Percentiles rank a stretch among this genome's conserved stretches.
These are phyloP conservation scores for Isaurus tuberculatus DNA, from an alignment of 92 coral and sea anemone species.

Conservation along the genomic window DNA sequence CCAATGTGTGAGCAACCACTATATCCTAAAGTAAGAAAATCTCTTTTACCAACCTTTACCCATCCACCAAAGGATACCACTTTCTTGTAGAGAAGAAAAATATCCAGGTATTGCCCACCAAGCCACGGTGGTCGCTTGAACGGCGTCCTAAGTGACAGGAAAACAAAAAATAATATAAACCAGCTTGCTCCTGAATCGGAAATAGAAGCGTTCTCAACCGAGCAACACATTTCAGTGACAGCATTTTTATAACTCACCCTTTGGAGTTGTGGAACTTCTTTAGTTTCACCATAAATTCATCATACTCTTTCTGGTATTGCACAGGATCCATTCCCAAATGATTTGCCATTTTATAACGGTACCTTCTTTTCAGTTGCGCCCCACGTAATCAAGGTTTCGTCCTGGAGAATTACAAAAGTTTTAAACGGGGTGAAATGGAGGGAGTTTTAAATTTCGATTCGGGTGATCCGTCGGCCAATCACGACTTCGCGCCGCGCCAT, in stretches of 20 bases:
- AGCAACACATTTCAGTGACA: conserved; percentile 61
- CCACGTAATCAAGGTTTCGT: conserved; percentile 71
- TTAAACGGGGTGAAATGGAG: conserved; percentile 87
- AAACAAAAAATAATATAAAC: conserved; percentile 47
- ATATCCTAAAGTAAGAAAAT: conserved; percentile 34
- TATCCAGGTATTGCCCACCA: conserved; percentile 95
- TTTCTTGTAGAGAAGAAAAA: conserved; percentile 92
- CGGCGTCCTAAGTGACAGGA: conserved; percentile 89
- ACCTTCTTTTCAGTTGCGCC: conserved; percentile 70
- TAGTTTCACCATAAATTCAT: conserved; percentile 90
- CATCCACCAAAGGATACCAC: conserved; percentile 95
- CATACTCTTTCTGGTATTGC: conserved; percentile 90
- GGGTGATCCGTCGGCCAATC: conserved; percentile 87
- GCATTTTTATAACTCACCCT: conserved; percentile 74
- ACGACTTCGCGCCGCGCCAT: conserved; percentile 80
- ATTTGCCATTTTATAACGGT: conserved; percentile 84
- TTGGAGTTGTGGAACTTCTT: conserved; percentile 94
- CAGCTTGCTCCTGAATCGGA: conserved; percentile 49
- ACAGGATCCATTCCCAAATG: conserved; percentile 84
- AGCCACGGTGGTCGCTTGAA: conserved; percentile 94
- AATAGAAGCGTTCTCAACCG: conserved; percentile 68
- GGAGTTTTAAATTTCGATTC: conserved; percentile 98
- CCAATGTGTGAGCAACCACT: background rate
- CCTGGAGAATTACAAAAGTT: conserved; percentile 82
- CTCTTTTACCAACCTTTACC: conserved; percentile 77